Conservation (phyloP, 2,888 invertebrate genomes). For the Calephelis perditalis region DNA sequence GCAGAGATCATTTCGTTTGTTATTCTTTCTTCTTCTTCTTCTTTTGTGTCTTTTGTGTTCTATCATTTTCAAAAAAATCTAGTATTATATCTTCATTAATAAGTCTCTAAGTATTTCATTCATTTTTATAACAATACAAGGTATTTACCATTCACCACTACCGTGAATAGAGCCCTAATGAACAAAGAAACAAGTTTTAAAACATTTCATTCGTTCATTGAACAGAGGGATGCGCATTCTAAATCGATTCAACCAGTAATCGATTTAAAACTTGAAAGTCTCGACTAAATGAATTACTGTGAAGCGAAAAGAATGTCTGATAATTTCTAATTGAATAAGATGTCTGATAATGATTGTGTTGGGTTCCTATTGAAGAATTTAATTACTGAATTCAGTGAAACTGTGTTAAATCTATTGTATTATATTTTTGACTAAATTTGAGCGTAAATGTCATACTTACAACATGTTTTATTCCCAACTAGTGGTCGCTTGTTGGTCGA, state of each 20-base stretch:
- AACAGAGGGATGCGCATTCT: not conserved
- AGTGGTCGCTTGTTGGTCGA: no score
- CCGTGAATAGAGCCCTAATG: not conserved
- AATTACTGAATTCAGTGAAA: not conserved
- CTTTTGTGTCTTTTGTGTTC: no score
- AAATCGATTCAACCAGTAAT: conserved; percentile 4
- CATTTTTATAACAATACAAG: not conserved
- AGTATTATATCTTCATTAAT: not conserved
- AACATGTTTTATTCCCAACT: no score
- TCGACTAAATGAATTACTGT: conserved; percentile 4
- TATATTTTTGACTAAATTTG: no score
- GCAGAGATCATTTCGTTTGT: no score
- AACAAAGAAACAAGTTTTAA: not conserved
- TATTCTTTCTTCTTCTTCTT: no score
- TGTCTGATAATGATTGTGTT: not conserved
- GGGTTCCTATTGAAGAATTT: conserved; percentile 1
- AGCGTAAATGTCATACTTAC: no score
- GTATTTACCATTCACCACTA: not conserved
- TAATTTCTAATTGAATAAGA: conserved; percentile 7
- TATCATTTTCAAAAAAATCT: not conserved
- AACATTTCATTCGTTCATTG: conserved; percentile 3
- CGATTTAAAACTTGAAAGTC: conserved; percentile 12
- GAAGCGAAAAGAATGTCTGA: conserved; percentile 1
- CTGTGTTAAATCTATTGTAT: no score
- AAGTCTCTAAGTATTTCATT: no score